Conservation (phyloP, 2,888 invertebrate species). For the Villa cingulata region DNA sequence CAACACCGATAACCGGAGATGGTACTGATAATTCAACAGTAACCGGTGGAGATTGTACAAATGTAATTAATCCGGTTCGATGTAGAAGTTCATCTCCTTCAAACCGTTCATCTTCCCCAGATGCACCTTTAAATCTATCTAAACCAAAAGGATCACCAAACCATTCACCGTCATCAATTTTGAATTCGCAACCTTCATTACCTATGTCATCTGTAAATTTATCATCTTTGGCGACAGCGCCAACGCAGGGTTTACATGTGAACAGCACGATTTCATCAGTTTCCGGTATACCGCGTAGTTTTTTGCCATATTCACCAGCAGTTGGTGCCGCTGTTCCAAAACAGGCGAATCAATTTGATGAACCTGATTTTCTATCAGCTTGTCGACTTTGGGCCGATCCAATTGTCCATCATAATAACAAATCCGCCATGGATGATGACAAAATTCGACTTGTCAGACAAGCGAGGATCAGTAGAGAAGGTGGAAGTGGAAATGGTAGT, state of each 20-base stretch:
- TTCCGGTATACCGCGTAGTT: slow-evolving; percentile 21
- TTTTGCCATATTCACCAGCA: slow-evolving; percentile 29
- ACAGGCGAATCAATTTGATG: slow-evolving; percentile 35
- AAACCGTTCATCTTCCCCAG: slow-evolving; percentile 41
- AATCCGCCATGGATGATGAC: slow-evolving; percentile 18
- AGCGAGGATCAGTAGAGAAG: slow-evolving; percentile 48
- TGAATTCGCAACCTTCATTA: slow-evolving; percentile 34
- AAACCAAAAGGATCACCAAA: slow-evolving; percentile 63
- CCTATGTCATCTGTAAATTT: slow-evolving; percentile 9
- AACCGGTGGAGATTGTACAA: not conserved
- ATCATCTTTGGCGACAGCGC: slow-evolving; percentile 12
- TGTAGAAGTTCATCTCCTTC: slow-evolving; percentile 20
- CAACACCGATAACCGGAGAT: not conserved
- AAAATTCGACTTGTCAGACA: slow-evolving; percentile 21
- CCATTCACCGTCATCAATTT: slow-evolving; percentile 38
- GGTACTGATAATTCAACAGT: slow-evolving; percentile 20
- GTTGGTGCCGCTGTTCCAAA: slow-evolving; percentile 20
- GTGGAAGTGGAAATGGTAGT: slow-evolving; percentile 46
- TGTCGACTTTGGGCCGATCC: slow-evolving; percentile 36
- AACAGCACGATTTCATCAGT: slow-evolving; percentile 18
- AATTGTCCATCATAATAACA: slow-evolving; percentile 12
- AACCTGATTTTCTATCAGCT: slow-evolving; percentile 48
- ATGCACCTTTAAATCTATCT: slow-evolving; percentile 75
- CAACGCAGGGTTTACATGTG: slow-evolving; percentile 9
- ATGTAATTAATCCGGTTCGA: not conserved